Conservation (phyloP, 2,888 invertebrate genomes). For the Achlya flavicornis region DNA sequence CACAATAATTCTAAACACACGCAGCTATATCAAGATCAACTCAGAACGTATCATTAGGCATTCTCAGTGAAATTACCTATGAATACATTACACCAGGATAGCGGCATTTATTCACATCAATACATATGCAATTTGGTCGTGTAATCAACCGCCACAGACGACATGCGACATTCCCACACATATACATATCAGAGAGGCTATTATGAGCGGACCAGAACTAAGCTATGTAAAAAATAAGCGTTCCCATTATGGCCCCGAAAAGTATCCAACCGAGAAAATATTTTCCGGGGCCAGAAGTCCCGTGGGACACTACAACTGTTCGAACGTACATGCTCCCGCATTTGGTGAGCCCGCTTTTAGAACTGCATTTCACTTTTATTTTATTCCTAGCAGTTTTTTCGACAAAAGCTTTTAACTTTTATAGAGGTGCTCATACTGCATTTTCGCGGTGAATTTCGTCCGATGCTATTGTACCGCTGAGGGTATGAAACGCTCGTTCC, state of each 20-base stretch:
- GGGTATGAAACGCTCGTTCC: constrained; percentile 25
- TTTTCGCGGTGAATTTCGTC: constrained; percentile 62
- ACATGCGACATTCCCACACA: constrained; percentile 14
- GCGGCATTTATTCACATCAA: constrained; percentile 25
- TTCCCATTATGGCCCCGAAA: constrained; percentile 46
- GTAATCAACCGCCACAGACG: constrained; percentile 7
- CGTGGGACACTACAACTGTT: constrained; percentile 69
- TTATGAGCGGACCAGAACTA: constrained; percentile 15
- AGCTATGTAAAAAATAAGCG: constrained; percentile 36
- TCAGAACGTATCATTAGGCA: constrained; percentile 1
- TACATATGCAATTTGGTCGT: constrained; percentile 15
- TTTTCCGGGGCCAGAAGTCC: constrained; percentile 59
- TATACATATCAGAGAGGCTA: constrained; percentile 20
- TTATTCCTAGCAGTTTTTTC: constrained; percentile 67
- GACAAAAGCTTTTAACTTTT: constrained; percentile 80
- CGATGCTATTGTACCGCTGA: constrained; percentile 37
- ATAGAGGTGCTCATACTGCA: constrained; percentile 66
- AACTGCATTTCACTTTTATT: constrained; percentile 66
- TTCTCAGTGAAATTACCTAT: constrained; percentile 31
- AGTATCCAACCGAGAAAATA: constrained; percentile 55
- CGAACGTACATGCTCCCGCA: constrained; percentile 50
- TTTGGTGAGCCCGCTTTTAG: constrained; percentile 65
- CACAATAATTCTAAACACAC: not conserved
- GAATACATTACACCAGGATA: constrained; percentile 34
- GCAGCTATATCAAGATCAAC: not conserved